Conservation (phyloP, 2,888 invertebrate species). For the Pachycephus smyrnensis region DNA sequence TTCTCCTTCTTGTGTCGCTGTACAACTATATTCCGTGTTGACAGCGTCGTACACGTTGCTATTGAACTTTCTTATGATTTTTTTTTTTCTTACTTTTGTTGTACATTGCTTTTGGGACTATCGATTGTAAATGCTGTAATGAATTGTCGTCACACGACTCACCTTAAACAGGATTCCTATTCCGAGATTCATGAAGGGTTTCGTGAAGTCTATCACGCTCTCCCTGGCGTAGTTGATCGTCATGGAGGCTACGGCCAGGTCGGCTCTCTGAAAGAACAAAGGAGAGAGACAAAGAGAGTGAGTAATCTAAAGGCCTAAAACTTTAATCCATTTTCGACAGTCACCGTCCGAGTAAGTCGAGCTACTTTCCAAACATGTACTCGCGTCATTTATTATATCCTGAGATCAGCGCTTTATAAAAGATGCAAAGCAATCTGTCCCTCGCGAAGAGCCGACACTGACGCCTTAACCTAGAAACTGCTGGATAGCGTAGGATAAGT, state of each 20-base stretch:
- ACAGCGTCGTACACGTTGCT: slow-evolving; percentile 11
- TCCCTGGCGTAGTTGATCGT: slow-evolving; percentile 97
- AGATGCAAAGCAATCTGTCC: slow-evolving; percentile 55
- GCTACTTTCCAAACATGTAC: background rate
- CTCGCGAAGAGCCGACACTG: slow-evolving; percentile 34
- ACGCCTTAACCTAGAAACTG: background rate
- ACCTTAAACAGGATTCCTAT: slow-evolving; percentile 97
- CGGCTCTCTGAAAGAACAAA: slow-evolving; percentile 81
- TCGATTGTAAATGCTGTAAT: background rate
- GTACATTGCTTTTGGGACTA: background rate
- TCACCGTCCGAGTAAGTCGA: too few species aligned
- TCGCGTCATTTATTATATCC: background rate
- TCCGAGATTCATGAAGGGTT: slow-evolving; percentile 98
- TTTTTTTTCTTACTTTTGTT: background rate
- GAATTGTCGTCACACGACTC: slow-evolving; percentile 47
- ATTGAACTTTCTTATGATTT: slow-evolving; percentile 25
- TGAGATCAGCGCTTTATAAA: slow-evolving; percentile 41
- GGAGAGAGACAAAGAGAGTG: slow-evolving; percentile 14
- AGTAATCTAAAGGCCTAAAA: slow-evolving; percentile 5
- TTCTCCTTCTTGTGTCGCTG: slow-evolving; percentile 3
- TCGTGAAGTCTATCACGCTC: slow-evolving; percentile 96
- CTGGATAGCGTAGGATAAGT: background rate
- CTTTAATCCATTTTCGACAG: too few species aligned
- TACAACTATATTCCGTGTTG: slow-evolving; percentile 20
- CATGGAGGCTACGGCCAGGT: slow-evolving; percentile 96